Evolutionary conservation across 2,113 vertebrate genomes (phyloP), one percentile per base, ranked within the genome.

Genomic region (Trachemys scripta): DNA sequence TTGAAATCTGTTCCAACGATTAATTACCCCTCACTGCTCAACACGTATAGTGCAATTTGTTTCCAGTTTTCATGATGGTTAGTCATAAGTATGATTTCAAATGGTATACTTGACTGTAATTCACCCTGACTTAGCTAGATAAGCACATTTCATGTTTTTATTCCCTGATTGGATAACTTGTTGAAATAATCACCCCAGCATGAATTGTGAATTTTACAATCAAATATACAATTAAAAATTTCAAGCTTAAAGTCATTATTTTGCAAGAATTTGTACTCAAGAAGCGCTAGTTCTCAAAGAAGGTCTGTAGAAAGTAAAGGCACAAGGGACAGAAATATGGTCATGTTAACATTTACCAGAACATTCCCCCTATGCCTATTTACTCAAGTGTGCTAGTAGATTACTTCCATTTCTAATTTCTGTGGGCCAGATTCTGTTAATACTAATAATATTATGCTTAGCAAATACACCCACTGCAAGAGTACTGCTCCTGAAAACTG

Each of bases 101-200:
- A 97, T 97, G 91, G 94, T 96, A 82, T 95, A 95, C 96, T 95
- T 97, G 96, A 97, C 96, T 97, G 93, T 97, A 97, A 97, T 95
- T 96, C 82, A 0, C 12, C 62, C 83, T 90, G 85, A 96, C 92
- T 95, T 90, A 92, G 87, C 51, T 94, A 89, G 87, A 90, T 94
- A 96, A 96, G 95, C 93, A 53, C 83, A 90, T 72, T 91, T 78
- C 80, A 95, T 24, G 89, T 83, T 38, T 94, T 80, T 89, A 85
- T 45, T 90, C 53, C 38, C 53, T 97, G 97, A 97, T 96, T 97
- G 97, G 94, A 93, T 92, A 89, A 47, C 72, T 90, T 90, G 93
- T 96, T 97, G 96, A 97, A 97, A 97, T 97, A 97, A 95, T 92
- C 78, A 93, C n/a, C 87, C 91, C 84, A 86, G 87, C 92, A 96